Percentiles rank a stretch among this genome's conserved stretches.
phyloP scores from a whole-genome alignment of 2,797 vertebrate genomes.

The Catamblyrhynchus diadema region DNA sequence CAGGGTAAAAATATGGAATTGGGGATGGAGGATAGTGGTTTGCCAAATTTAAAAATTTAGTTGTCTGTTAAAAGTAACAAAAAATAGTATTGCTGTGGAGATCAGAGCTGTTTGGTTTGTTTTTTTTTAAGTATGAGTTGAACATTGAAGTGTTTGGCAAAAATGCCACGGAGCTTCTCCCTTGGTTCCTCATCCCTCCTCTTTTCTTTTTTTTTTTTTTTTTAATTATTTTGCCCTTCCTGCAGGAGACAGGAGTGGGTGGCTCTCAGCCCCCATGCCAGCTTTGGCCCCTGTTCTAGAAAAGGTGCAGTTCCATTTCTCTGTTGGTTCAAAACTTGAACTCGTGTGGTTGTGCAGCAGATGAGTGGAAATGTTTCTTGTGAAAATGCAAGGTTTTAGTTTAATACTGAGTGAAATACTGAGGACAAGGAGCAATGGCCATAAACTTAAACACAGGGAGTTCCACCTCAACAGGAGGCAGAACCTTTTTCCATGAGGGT shows the following conservation, averaged over 20 bases:
- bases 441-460: no score
- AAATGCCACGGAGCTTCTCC: neutral
- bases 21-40: neutral
- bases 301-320: neutral
- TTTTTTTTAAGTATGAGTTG: neutral
- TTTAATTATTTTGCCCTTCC: neutral
- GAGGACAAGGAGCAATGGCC: neutral
- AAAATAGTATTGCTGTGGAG: neutral
- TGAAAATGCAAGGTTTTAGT: neutral
- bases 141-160: neutral
- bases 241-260: neutral
- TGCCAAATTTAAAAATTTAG: neutral
- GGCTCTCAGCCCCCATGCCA: neutral
- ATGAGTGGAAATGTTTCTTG: neutral
- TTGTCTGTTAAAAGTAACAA: neutral
- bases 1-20: neutral
- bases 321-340: neutral
- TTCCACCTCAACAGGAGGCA: neutral
- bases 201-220: neutral
- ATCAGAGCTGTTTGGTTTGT: neutral
- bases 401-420: neutral
- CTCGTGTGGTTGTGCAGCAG: accelerated
- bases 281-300: neutral
- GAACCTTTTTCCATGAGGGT: neutral
- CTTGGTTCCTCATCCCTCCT: neutral